Evolutionary conservation across 2,797 vertebrate species (phyloP), one percentile per base, ranked within the genome.

Genomic region (Rhyacichthys aspro): DNA sequence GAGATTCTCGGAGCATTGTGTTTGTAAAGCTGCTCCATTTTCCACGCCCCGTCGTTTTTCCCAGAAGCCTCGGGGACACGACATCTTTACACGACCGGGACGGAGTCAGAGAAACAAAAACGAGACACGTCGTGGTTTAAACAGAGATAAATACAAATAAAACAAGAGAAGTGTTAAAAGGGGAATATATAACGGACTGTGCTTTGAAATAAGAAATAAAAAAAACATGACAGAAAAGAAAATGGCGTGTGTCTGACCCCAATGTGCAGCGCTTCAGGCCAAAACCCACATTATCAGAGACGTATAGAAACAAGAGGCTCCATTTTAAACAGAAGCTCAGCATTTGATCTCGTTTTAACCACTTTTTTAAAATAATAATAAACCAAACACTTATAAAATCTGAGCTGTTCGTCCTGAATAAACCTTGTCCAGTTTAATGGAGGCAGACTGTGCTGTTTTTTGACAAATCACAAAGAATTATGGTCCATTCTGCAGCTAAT

Each of bases 21-120:
- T 74, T 77, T 47, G 61, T 42, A 68, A 81, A 76, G 67, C 63
- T 59, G 70, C 45, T 70, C 74, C 65, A 66, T 72, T 82, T 78
- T 76, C 79, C 43, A 47, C 55, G 19, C 9, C 34, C 58, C 66
- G 62, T 64, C 76, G 60, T 58, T 72, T 61, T 72, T 61, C 63
- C 74, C 74, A 18, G 52, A 23, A 0, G 67, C 78, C 82, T 70
- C 23, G 0, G 8, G 83, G 74, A 39, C 58, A 64, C 63, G 28
- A 46, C 67, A 2, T 59, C 66, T 55, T 54, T 86, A 73, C 70
- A 58, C 52, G 70, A 9, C 61, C 43, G 60, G 68, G 63, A 52
- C 63, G 58, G 33, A 49, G 19, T 19, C 19, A 32, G 56, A 28
- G 2, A 32, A 9, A 37, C 1, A 23, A 16, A 33, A 32, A 12